Evolutionary conservation across 2,888 invertebrate species (phyloP), one percentile per base, ranked within the genome.

Genomic region (Abscondita cerata): DNA sequence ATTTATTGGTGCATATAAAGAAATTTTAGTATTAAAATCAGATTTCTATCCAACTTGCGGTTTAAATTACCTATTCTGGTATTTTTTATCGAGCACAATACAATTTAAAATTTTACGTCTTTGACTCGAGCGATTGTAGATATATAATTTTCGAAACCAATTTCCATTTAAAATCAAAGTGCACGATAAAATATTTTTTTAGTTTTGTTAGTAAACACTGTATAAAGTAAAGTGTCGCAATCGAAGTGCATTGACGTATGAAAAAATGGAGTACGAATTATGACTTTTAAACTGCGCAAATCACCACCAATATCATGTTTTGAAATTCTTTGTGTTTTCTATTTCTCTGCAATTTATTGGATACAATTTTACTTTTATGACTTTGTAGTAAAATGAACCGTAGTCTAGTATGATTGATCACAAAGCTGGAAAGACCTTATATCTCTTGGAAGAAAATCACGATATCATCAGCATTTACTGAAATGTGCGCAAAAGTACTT

Each of bases 1-100:
- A 73, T 74, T 74, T 74, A 74, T 74, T 70, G 70, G 68, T 59
- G 65, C 70, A 70, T 73, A 72, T 72, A 71, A 72, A 72, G 73
- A 72, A 70, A 72, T 72, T 72, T 67, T 65, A 60, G 72, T 70
- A 72, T 71, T 72, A 70, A 70, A 68, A 70, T 72, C 69, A 67
- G 68, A 64, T 66, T 69, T 68, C 62, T 64, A 64, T 61, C 63
- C 59, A 52, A 63, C 60, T 61, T 59, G 60, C 54, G 64, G 60
- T 62, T 68, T 65, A 62, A 64, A 68, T 58, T 54, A 61, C 58
- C 52, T 47, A 55, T 50, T 34, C n/a, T 33, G 31, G n/a, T n/a
- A 13, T 51, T 48, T n/a, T 48, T 44, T 44, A 16, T 19, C 16
- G 19, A 18, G 19, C 44, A 44, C 11, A 36, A 36, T 36, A 36